These are phyloP conservation scores for Cyphomyrus plagiostoma DNA, from an alignment of 2,113 vertebrate species.

Conservation along the genomic window DNA sequence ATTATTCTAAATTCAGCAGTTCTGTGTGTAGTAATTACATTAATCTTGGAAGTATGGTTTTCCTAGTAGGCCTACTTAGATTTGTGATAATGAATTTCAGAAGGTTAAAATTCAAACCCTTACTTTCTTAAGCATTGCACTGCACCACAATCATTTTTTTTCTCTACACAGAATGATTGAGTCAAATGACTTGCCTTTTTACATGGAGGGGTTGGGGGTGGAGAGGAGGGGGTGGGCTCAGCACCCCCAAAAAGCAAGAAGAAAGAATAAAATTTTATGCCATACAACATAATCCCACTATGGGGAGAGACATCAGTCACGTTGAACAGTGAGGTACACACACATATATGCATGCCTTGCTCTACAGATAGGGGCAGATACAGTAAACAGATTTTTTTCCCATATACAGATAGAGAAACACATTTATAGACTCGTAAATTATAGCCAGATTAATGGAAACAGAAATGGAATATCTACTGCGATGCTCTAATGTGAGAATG, in stretches of 20 bases:
- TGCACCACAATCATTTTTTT: neutral
- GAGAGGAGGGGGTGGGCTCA: neutral
- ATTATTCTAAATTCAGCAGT: neutral
- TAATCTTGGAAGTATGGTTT: neutral
- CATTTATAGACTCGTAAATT: neutral
- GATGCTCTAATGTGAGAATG: neutral
- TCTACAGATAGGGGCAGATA: neutral
- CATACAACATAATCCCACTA: neutral
- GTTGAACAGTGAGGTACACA: neutral
- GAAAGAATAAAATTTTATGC: neutral
- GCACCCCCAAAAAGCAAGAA: neutral
- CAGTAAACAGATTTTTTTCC: neutral
- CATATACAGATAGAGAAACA: neutral
- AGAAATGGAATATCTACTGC: neutral
- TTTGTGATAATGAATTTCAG: neutral
- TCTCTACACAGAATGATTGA: neutral
- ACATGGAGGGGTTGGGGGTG: neutral
- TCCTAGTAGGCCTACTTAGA: neutral
- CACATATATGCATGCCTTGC: neutral
- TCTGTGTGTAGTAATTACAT: neutral
- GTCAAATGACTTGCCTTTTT: neutral
- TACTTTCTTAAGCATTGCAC: neutral
- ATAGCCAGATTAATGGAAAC: neutral
- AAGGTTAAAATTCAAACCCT: neutral
- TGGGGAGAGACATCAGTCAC: neutral